These are phyloP conservation scores for Turritopsis rubra DNA, from an alignment of 30 jellyfish, hydroid and myxozoan species.

Conservation along the genomic window DNA sequence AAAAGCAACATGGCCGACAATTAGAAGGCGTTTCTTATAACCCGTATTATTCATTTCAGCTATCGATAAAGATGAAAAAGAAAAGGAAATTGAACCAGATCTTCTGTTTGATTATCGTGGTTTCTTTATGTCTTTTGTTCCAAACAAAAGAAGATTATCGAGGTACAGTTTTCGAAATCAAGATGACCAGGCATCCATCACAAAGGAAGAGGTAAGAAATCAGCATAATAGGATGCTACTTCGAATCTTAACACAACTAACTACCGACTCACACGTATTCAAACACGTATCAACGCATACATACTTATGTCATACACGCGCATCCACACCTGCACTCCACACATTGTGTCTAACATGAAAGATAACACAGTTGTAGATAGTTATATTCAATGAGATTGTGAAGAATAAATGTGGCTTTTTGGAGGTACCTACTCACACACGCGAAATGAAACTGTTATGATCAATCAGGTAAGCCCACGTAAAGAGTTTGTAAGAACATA, in stretches of 20 bases:
- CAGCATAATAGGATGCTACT: not conserved
- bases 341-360: not conserved
- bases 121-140: slow-evolving; percentile 58
- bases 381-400: too few species aligned
- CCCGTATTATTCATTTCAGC: not conserved
- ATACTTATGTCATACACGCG: not conserved
- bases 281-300: not conserved
- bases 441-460: not conserved
- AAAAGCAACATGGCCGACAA: too few species aligned
- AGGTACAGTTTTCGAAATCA: slow-evolving; percentile 23
- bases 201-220: slow-evolving; percentile 9
- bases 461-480: too few species aligned
- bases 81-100: slow-evolving; percentile 58
- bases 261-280: not conserved
- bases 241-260: not conserved
- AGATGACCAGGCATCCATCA: not conserved
- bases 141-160: slow-evolving; percentile 51
- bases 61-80: slow-evolving; percentile 28
- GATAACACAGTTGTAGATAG: not conserved
- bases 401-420: not conserved
- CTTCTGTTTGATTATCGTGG: slow-evolving; percentile 75
- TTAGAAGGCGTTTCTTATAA: too few species aligned
- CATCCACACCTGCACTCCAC: not conserved
- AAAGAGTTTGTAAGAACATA: too few species aligned
- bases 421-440: not conserved